A percentile compares a stretch with the other conserved stretches of the same genome.
These are phyloP conservation scores for Polyergus mexicanus DNA, from an alignment of 1,140 invertebrate species.

Conservation along the genomic window DNA sequence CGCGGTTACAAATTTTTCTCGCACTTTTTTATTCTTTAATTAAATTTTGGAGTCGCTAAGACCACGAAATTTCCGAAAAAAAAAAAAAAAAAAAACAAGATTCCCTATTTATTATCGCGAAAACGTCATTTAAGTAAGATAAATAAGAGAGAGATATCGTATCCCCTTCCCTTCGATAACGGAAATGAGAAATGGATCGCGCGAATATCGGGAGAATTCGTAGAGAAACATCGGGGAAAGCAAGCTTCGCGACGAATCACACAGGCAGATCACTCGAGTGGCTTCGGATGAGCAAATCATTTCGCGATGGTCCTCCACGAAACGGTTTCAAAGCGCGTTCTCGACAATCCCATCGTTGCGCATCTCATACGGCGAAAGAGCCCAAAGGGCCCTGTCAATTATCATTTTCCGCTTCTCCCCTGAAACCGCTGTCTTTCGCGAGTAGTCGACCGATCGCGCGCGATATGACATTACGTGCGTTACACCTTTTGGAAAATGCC, in stretches of 20 bases:
- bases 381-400: neutral
- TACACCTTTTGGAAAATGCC: neutral
- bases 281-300: conserved; percentile 55
- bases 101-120: too few species aligned
- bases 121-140: too few species aligned
- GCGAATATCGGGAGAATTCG: conserved; percentile 12
- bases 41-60: too few species aligned
- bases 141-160: too few species aligned
- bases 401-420: neutral
- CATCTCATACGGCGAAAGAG: conserved; percentile 25
- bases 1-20: too few species aligned
- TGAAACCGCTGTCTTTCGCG: neutral
- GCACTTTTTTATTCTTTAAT: too few species aligned
- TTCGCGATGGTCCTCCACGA: conserved; percentile 44
- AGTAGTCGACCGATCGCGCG: neutral
- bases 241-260: neutral
- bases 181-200: conserved; percentile 43
- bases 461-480: neutral
- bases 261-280: conserved; percentile 20
- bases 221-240: conserved; percentile 35
- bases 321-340: conserved; percentile 44
- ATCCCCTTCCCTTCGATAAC: conserved; percentile 23
- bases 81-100: too few species aligned
- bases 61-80: too few species aligned
- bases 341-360: conserved; percentile 7